Base-by-base conservation (phyloP, 1,140 invertebrate species). In the Heliconius himera region DNA sequence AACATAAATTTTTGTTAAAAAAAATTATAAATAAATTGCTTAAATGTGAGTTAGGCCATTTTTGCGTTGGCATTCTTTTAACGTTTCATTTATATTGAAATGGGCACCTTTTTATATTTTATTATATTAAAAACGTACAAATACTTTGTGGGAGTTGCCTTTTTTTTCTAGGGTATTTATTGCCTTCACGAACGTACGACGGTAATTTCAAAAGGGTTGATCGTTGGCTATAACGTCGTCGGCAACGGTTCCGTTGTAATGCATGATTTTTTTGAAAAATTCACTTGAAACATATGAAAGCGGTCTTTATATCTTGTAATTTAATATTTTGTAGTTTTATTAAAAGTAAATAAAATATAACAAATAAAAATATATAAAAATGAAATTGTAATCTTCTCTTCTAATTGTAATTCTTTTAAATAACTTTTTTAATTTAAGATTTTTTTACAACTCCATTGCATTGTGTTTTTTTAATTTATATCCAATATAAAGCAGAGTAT, bases 141-240 rank as follows among this genome's bases (percentile, higher is more conserved):
- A 26, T 29, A 29, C 26, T 66, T 56, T 56, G 8, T 22, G n/a
- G 54, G 54, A 11, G 22, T 9, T 56, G 22, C 22, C 56, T 66
- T 26, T 66, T n/a, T 16, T 29, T 5, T 66, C 13, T 22, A 29
- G 60, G 26, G 60, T 66, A 66, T 16, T 66, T 66, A 80, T 88
- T 91, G 91, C 85, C 85, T 90, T 85, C 77, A 70, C 88, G 89
- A 87, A 83, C 87, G 86, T 82, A 82, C 79, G 88, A 92, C 89
- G 86, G 89, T 91, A 84, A 91, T 95, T 95, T 95, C 94, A 95
- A 95, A 95, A 95, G 94, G 94, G 94, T 95, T 95, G 94, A 95
- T 95, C 91, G 90, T 91, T 91, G 90, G 84, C 85, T 88, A 86
- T 29, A 78, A 85, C 79, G 86, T 82, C 84, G 83, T 87, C 79